phyloP scores from a whole-genome alignment of 2,888 invertebrate species.

The Drosophila cyrtoloma region DNA sequence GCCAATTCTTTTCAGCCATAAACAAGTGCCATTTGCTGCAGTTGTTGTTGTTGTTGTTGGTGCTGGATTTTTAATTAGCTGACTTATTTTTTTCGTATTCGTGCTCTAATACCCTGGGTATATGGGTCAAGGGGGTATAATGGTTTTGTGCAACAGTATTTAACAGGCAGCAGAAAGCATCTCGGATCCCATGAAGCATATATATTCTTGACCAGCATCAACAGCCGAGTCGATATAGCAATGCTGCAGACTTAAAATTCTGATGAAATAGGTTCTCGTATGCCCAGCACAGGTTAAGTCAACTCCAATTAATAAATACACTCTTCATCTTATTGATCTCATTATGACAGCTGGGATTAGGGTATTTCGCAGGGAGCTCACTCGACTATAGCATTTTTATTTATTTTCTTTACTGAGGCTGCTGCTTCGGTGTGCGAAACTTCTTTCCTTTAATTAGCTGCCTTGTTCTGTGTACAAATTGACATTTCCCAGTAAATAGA shows the following conservation, averaged over 20 bases:
- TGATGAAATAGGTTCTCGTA: too few species aligned
- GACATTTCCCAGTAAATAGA: conserved; percentile 47
- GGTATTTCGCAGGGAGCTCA: neutral
- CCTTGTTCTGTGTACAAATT: conserved; percentile 41
- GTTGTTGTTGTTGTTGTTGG: conserved; percentile 28
- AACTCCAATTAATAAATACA: too few species aligned
- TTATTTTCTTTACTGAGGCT: conserved; percentile 2
- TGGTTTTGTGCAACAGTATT: neutral
- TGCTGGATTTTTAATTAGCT: conserved; percentile 59
- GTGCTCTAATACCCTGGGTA: conserved; percentile 14
- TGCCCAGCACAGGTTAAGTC: too few species aligned
- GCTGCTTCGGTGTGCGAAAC: conserved; percentile 46
- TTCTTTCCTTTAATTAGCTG: conserved; percentile 58
- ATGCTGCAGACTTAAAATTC: too few species aligned
- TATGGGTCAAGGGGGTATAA: neutral
- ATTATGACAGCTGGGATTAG: neutral
- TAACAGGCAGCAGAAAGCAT: neutral
- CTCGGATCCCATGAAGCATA: neutral
- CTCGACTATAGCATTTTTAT: neutral
- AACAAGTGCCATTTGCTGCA: conserved; percentile 70
- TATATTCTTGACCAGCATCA: neutral
- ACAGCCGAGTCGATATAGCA: too few species aligned
- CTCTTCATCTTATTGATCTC: neutral
- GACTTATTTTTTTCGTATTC: conserved; percentile 36
- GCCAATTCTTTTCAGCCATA: conserved; percentile 32